Conservation (phyloP, 2,797 vertebrate species). For the Helarctos malayanus region DNA sequence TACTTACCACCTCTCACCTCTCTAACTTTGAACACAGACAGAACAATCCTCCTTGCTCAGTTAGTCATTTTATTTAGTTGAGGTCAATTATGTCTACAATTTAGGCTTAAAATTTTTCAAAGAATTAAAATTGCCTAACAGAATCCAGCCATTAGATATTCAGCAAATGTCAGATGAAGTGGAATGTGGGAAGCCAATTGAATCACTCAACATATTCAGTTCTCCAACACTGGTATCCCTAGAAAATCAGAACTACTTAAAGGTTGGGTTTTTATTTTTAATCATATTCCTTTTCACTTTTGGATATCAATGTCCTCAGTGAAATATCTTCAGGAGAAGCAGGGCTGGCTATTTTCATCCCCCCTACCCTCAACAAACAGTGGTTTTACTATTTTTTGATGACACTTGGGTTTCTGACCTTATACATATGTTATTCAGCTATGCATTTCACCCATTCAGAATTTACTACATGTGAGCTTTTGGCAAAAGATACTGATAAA, state of each 20-base stretch:
- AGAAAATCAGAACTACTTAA: neutral
- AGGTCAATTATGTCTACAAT: neutral
- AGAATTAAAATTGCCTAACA: neutral
- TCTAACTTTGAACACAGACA: neutral
- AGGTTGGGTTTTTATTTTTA: neutral
- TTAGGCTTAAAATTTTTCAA: neutral
- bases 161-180: neutral
- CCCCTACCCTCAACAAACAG: rapidly evolving
- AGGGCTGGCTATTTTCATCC: neutral
- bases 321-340: neutral
- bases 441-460: neutral
- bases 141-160: neutral
- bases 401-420: neutral
- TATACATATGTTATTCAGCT: neutral
- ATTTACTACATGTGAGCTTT: neutral
- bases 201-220: neutral
- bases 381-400: neutral
- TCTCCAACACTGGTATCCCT: neutral
- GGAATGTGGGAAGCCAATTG: neutral
- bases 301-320: neutral
- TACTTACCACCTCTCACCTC: neutral
- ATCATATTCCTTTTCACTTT: neutral
- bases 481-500: neutral
- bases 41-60: neutral
- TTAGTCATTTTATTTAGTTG: neutral